Evolutionary conservation across 2,888 invertebrate genomes (phyloP).

Genomic region (Zaprionus obscuricornis): DNA sequence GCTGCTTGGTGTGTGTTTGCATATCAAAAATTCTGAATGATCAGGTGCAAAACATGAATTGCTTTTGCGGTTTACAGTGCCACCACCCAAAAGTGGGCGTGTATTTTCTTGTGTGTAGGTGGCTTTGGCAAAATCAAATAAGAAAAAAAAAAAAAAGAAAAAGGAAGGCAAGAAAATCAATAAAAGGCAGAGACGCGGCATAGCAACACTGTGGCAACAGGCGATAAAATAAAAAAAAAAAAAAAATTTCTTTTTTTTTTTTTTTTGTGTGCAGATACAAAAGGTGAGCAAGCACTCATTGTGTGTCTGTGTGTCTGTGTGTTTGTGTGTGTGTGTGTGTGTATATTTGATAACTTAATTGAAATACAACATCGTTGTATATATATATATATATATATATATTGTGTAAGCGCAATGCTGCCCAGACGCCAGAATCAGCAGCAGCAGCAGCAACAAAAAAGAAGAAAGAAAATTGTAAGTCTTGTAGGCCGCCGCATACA

Average conservation of each 20-base stretch:
- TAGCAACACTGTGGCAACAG: conserved; percentile 70
- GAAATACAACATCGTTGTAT: too few species aligned
- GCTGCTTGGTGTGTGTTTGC: conserved; percentile 56
- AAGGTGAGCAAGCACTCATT: conserved; percentile 14
- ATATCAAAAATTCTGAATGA: conserved; percentile 73
- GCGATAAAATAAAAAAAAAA: conserved; percentile 38
- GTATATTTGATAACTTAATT: conserved; percentile 74
- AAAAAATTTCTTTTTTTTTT: conserved; percentile 29
- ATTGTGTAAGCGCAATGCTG: too few species aligned
- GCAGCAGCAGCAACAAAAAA: too few species aligned
- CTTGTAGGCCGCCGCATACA: too few species aligned
- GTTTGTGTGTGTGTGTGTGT: conserved; percentile 15
- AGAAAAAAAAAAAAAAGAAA: conserved; percentile 34
- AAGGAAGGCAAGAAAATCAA: conserved; percentile 56
- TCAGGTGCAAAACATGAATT: conserved; percentile 73
- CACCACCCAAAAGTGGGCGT: too few species aligned
- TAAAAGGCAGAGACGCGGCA: conserved; percentile 51
- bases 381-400: too few species aligned
- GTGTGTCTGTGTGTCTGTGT: conserved; percentile 1
- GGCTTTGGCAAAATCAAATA: not conserved
- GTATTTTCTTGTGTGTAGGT: not conserved
- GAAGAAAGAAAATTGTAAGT: too few species aligned
- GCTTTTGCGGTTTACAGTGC: conserved; percentile 9
- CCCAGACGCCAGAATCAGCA: too few species aligned
- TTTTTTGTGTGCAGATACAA: conserved; percentile 47